Conservation (phyloP, 2,797 vertebrate genomes). For the Todus mexicanus region DNA sequence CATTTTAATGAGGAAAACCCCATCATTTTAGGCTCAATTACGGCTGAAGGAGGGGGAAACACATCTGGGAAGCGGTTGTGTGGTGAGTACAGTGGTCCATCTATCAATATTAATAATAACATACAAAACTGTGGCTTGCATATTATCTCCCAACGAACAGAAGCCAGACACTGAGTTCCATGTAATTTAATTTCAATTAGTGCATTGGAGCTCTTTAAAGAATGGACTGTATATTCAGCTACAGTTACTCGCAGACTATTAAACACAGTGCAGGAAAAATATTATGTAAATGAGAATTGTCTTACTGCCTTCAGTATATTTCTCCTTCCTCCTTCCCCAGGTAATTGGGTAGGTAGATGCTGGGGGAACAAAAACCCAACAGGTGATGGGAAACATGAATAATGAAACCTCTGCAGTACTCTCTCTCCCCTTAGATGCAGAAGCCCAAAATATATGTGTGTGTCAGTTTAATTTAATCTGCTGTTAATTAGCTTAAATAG, state of each 20-base stretch:
- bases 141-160: slow-evolving; percentile 49
- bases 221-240: slow-evolving; percentile 37
- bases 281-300: slow-evolving; percentile 66
- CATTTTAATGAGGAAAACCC: not conserved
- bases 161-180: slow-evolving; percentile 39
- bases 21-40: not conserved
- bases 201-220: slow-evolving; percentile 52
- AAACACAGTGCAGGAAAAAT: slow-evolving; percentile 46
- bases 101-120: slow-evolving; percentile 41
- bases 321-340: slow-evolving; percentile 8
- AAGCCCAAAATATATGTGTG: slow-evolving; percentile 26
- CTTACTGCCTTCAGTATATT: slow-evolving; percentile 30
- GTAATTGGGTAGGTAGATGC: slow-evolving; percentile 48
- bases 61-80: not conserved
- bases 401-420: slow-evolving; percentile 25
- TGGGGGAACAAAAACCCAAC: not conserved
- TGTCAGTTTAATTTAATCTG: slow-evolving; percentile 65
- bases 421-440: not conserved
- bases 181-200: slow-evolving; percentile 71
- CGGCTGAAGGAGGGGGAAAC: not conserved
- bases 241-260: slow-evolving; percentile 45
- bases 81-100: not conserved
- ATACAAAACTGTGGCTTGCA: not conserved
- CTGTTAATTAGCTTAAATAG: slow-evolving; percentile 66
- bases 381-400: slow-evolving; percentile 18